phyloP scores from a whole-genome alignment of 2,888 invertebrate genomes.

The Gandaritis pyraliata region DNA sequence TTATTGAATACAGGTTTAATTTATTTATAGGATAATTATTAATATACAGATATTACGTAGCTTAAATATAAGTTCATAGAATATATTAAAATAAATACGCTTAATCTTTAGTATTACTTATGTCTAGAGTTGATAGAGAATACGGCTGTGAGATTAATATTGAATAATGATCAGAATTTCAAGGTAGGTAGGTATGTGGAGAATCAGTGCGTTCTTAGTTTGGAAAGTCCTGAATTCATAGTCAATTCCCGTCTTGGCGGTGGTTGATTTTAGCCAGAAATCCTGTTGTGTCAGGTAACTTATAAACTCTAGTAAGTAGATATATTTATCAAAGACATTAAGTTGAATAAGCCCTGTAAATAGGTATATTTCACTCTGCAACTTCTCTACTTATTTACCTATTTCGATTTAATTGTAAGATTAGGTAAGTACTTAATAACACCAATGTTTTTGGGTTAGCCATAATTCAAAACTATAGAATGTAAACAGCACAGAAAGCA shows the following conservation, averaged over 20 bases:
- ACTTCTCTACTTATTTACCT: conserved; percentile 18
- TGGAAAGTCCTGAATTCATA: neutral
- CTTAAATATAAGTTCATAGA: conserved; percentile 6
- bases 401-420: conserved; percentile 12
- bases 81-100: conserved; percentile 26
- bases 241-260: too few species aligned
- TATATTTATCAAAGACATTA: conserved; percentile 18
- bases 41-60: conserved; percentile 21
- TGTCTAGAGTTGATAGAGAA: conserved; percentile 22
- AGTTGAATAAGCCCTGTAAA: conserved; percentile 19
- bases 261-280: conserved; percentile 4
- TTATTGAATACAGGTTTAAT: conserved; percentile 26
- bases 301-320: conserved; percentile 4
- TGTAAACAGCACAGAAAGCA: conserved; percentile 16
- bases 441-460: conserved; percentile 18
- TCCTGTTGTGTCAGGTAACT: conserved; percentile 7
- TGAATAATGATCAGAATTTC: conserved; percentile 31
- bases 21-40: conserved; percentile 9
- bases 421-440: conserved; percentile 8
- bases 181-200: conserved; percentile 12
- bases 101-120: conserved; percentile 26
- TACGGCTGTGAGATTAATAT: conserved; percentile 61
- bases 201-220: neutral
- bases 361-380: conserved; percentile 8
- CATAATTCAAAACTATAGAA: conserved; percentile 4